Percentiles rank a stretch among this genome's conserved stretches.
phyloP scores from a whole-genome alignment of 2,113 vertebrate species.

The Corythornis vintsioides region DNA sequence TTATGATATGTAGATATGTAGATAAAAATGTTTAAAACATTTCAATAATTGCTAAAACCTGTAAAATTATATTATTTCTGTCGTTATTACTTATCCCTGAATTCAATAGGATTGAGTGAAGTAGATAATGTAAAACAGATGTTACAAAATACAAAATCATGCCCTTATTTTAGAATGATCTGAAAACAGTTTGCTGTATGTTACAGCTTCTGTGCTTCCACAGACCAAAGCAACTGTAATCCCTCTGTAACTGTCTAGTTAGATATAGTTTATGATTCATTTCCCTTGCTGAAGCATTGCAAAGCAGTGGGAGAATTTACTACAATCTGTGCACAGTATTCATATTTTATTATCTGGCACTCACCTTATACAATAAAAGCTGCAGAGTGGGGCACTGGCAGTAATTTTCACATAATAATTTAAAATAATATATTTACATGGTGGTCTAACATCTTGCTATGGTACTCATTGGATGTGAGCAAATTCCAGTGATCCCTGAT shows the following conservation, averaged over 20 bases:
- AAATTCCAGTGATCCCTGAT: not conserved
- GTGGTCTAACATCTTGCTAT: not conserved
- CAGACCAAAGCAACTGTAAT: not conserved
- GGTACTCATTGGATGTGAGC: accelerated
- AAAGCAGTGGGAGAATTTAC: conserved; percentile 21
- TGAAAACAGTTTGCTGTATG: not conserved
- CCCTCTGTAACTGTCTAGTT: conserved; percentile 18
- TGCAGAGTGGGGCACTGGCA: not conserved
- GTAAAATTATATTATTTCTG: not conserved
- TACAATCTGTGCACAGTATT: not conserved
- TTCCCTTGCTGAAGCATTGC: not conserved
- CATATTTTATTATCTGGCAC: not conserved
- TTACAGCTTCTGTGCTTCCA: not conserved
- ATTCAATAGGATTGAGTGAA: not conserved
- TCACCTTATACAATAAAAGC: not conserved
- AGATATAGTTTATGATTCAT: conserved; percentile 7
- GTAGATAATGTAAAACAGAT: not conserved
- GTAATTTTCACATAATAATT: not conserved
- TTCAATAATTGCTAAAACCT: not conserved
- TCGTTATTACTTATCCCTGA: not conserved
- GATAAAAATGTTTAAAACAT: not conserved
- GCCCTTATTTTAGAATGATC: not conserved
- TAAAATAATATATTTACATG: not conserved
- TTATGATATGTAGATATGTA: not conserved
- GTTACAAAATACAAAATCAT: not conserved